Conservation (phyloP, 2,888 invertebrate species). For the Ptychoptera albimana region DNA sequence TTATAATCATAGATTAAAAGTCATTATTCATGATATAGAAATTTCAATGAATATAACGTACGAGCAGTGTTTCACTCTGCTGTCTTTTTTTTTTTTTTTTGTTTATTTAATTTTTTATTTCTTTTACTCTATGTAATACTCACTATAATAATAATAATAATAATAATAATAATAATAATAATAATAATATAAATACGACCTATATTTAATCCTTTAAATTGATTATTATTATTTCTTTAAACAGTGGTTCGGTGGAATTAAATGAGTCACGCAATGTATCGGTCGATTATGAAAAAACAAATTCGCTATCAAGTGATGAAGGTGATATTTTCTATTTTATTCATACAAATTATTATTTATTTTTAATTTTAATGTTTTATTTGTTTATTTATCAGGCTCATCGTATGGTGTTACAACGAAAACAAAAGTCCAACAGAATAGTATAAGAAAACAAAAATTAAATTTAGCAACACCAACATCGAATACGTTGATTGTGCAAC, state of each 20-base stretch:
- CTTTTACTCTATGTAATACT: too few species aligned
- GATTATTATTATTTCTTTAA: neutral
- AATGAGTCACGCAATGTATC: slow-evolving; percentile 46
- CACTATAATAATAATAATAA: too few species aligned
- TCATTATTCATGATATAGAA: too few species aligned
- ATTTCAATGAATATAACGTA: too few species aligned
- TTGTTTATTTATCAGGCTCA: slow-evolving; percentile 9
- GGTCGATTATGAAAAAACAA: slow-evolving; percentile 46
- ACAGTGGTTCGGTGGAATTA: slow-evolving; percentile 49
- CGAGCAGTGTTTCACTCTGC: too few species aligned
- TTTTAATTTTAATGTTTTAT: neutral
- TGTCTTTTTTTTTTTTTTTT: too few species aligned
- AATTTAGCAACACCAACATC: slow-evolving; percentile 40
- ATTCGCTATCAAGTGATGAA: slow-evolving; percentile 48
- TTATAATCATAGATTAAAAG: too few species aligned
- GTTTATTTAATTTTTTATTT: too few species aligned
- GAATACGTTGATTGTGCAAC: slow-evolving; percentile 61
- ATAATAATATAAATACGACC: too few species aligned
- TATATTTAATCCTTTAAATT: neutral
- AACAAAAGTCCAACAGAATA: slow-evolving; percentile 23
- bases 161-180: too few species aligned
- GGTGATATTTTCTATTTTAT: slow-evolving; percentile 27
- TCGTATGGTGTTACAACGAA: slow-evolving; percentile 14
- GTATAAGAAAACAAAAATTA: slow-evolving; percentile 23
- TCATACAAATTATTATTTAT: neutral